Percentiles rank a stretch among this genome's conserved stretches.
phyloP scores from a whole-genome alignment of 2,888 invertebrate species.

The Acanthoscelides obtectus region DNA sequence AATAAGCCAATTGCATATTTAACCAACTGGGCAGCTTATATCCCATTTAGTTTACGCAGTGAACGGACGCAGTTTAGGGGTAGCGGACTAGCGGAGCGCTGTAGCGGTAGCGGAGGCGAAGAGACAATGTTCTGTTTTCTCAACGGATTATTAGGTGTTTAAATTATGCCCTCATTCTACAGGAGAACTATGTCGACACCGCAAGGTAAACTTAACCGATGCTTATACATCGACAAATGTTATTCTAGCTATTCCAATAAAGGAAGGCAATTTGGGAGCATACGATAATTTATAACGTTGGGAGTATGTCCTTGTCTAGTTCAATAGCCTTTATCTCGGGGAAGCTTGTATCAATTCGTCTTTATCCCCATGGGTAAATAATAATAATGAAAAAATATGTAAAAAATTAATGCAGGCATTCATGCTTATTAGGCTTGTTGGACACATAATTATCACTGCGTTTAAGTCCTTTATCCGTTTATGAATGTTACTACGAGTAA shows the following conservation, averaged over 20 bases:
- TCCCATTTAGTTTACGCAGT: constrained; percentile 17
- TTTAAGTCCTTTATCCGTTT: no score
- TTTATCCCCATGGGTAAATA: no score
- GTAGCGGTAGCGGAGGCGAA: neutral
- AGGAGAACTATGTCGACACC: neutral
- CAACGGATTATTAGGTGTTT: neutral
- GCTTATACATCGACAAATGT: neutral
- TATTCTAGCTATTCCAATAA: neutral
- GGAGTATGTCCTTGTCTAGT: no score
- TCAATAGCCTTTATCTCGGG: no score
- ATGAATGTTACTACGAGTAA: no score
- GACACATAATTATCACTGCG: no score
- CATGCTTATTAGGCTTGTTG: no score
- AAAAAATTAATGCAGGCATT: no score
- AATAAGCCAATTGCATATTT: constrained; percentile 16
- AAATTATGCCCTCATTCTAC: neutral
- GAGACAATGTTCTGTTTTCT: neutral
- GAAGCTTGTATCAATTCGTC: no score
- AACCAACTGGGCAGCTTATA: constrained; percentile 15
- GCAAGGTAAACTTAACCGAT: neutral
- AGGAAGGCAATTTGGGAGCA: no score
- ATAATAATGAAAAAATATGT: no score
- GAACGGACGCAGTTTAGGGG: neutral
- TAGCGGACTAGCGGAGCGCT: neutral
- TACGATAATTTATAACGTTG: no score